Evolutionary conservation across 2,797 vertebrate species (phyloP), one percentile per base, ranked within the genome.

Genomic region (Phalloptychus januarius): DNA sequence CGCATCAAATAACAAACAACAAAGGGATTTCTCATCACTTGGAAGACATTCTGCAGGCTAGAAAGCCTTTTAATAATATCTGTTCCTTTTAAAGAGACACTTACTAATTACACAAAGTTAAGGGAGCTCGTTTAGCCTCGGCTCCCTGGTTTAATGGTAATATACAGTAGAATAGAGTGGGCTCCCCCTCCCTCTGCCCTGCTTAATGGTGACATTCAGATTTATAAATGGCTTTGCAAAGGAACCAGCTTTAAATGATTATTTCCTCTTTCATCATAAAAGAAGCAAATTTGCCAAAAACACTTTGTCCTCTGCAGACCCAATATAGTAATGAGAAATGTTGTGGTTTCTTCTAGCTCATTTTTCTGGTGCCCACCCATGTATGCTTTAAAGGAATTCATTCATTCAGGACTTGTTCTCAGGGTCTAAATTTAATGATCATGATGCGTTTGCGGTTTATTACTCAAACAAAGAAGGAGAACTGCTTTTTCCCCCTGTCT

Each of bases 311-410:
- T 95, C 93, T 92, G 80, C 91, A 94, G 93, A 94, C 95, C 94
- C 94, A 95, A 94, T 96, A 96, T 95, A 95, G 95, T 95, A 95
- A 96, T 95, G 94, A 95, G 92, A 94, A 95, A 94, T 93, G 91
- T 88, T 94, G 91, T 93, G 87, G 75, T 82, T 87, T 85, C 0
- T 67, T 48, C 71, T 75, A 83, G 93, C 93, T 92, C 84, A 92
- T 94, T 94, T 92, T 87, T 90, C 91, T 86, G 52, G 81, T 89
- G 84, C 87, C 87, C 88, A 89, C 87, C 86, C 92, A 86, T 48
- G 76, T 88, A 86, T 72, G 36, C 90, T 88, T 83, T 61, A 74
- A 75, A 93, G 91, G 92, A 94, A 95, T 95, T 94, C 90, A 90
- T 94, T 93, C 94, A 95, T 95, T 94, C 91, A 95, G 91, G 89